Base-by-base conservation (phyloP, 2,113 vertebrate genomes). In the Nothoprocta perdicaria region DNA sequence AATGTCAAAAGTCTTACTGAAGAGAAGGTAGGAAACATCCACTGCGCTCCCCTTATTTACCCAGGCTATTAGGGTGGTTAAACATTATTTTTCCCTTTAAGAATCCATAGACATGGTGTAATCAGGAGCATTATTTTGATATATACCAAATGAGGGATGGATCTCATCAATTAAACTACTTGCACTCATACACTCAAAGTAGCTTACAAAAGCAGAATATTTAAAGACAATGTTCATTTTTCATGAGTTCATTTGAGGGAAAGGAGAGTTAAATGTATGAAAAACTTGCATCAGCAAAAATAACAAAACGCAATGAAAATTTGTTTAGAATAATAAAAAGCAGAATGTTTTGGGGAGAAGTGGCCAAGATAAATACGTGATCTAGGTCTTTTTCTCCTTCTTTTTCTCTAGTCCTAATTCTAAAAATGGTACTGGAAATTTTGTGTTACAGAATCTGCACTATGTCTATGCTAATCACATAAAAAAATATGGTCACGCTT, bases 71-170 rank as follows among this genome's bases (percentile, higher is more conserved):
- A 53, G 52, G 12, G 14, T 53, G 52, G 52, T 27, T 53, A 53
- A 53, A 53, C 7, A 8, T 53, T 24, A 27, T 27, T 53, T 53
- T 26, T 53, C 52, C 13, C 6, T 26, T 13, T 53, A 27, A 14
- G 52, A 53, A 53, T 27, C 24, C 72, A 91, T 58, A 76, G 46
- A 55, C 80, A 66, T 66, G 71, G 58, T 72, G 21, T 61, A 87
- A 80, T 90, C 77, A 74, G 87, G 86, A 71, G 29, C 84, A 41
- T 40, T 86, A 81, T 53, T 75, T 48, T 65, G 66, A 86, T 75
- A 38, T 2, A 16, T 38, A 79, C 31, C 57, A 81, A 52, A 81
- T 95, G 92, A 74, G 9, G 23, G 91, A 63, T 18, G 52, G 33
- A 18, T 81, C 52, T 45, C 17, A 23, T 63, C 46, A 86, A 63